Conservation (phyloP, 2,113 vertebrate species). For the Scomber japonicus region DNA sequence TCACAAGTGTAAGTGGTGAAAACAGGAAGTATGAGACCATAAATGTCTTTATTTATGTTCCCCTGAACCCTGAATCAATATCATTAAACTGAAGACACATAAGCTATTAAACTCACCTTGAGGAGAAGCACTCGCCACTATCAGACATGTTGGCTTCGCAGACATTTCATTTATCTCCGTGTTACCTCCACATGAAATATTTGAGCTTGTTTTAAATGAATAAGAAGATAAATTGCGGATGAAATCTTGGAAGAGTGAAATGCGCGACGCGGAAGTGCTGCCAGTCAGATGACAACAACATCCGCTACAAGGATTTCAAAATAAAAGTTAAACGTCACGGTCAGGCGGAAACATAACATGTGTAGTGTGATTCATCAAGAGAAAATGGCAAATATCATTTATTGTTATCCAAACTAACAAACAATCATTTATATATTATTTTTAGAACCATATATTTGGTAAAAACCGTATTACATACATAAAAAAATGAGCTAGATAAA, state of each 20-base stretch:
- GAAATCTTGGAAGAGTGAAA: not conserved
- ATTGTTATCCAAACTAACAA: constrained; percentile 20
- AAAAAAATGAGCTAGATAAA: constrained; percentile 9
- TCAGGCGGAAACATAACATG: too few relatives aligned
- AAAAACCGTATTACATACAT: constrained; percentile 9
- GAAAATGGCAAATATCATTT: constrained; percentile 9
- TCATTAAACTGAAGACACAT: too few relatives aligned
- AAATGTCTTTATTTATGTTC: too few relatives aligned
- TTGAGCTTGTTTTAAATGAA: not conserved
- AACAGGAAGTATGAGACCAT: too few relatives aligned
- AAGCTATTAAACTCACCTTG: constrained; percentile 61
- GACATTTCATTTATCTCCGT: constrained; percentile 63
- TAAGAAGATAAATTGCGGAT: too few relatives aligned
- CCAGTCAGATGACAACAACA: constrained; percentile 77
- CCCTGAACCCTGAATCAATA: too few relatives aligned
- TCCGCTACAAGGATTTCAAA: constrained; percentile 65
- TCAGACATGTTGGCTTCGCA: constrained; percentile 78
- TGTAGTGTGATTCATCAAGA: not conserved
- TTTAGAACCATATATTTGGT: not conserved
- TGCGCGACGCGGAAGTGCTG: constrained; percentile 12
- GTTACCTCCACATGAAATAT: not conserved
- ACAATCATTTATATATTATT: not conserved
- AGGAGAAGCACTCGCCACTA: constrained; percentile 77
- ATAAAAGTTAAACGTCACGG: constrained; percentile 51
- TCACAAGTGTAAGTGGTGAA: too few relatives aligned